Percentiles rank a stretch among this genome's conserved stretches.
These are phyloP conservation scores for Drosophila falleni DNA, from an alignment of 2,888 invertebrate genomes.

Conservation along the genomic window DNA sequence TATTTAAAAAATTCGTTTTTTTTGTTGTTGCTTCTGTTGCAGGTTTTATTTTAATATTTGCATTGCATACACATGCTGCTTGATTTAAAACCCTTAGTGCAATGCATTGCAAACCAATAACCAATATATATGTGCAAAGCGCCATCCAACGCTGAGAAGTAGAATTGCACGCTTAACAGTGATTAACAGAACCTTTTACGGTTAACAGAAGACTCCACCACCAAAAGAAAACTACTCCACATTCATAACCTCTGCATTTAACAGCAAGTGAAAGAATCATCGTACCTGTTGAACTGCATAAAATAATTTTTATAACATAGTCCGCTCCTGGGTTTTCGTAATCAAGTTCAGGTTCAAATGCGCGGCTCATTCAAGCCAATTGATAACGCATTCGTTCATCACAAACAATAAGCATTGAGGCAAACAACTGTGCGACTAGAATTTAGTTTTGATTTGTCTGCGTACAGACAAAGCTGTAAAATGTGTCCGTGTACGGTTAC, in stretches of 20 bases:
- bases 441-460: conserved; percentile 37
- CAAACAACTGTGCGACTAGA: conserved; percentile 2
- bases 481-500: conserved; percentile 43
- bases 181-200: too few species aligned
- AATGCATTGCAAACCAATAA: too few species aligned
- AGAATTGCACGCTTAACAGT: too few species aligned
- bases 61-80: not conserved
- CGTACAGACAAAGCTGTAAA: conserved; percentile 9
- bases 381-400: conserved; percentile 20
- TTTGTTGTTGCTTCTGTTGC: not conserved
- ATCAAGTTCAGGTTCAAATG: conserved; percentile 23
- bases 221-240: too few species aligned
- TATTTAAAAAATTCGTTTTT: too few species aligned
- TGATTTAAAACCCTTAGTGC: too few species aligned
- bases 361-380: conserved; percentile 11
- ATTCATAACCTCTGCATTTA: not conserved
- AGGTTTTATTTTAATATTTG: not conserved
- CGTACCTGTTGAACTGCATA: not conserved
- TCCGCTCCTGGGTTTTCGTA: conserved; percentile 22
- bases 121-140: too few species aligned
- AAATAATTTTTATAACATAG: not conserved
- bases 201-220: too few species aligned
- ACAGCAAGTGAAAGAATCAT: not conserved
- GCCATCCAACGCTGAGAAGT: too few species aligned
- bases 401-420: conserved; percentile 10